Evolutionary conservation across 2,113 vertebrate species (phyloP), one percentile per base, ranked within the genome.

Genomic region (Takifugu flavidus): DNA sequence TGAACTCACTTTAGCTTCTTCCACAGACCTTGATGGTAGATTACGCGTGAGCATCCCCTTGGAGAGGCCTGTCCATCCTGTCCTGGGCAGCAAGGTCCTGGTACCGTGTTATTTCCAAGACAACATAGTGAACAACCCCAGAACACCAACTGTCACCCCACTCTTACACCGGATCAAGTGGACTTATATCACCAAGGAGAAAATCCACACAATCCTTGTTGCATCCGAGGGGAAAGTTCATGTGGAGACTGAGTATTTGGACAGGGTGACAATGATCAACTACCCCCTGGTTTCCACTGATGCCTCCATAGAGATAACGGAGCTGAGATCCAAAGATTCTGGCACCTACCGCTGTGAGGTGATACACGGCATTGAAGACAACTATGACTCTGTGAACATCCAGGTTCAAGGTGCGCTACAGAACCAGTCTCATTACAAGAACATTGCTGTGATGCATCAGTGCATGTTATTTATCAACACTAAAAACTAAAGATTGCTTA

Each of bases 51-150:
- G 95, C 90, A 98, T 99, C 86, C 95, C 97, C 0, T 44, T 91
- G 55, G 91, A 91, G 6, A 83, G 83, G 72, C 91, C 95, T 0
- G 84, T 96, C 62, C 91, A 50, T 25, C 92, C 91, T 55, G 86
- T 92, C 56, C 87, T 99, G 74, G 97, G 96, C 10, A 87, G 86
- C 60, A 93, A 93, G 57, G 73, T 95, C 69, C 89, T 93, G 76
- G 92, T 98, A 69, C 96, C 96, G 0, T 99, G 97, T 68, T 99
- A 98, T 87, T 99, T 96, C 89, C 93, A 92, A 39, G 92, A 96
- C 86, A 93, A 93, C 4, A 83, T 90, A 25, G 85, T 92, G 43
- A 88, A 92, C 0, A 93, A 95, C 74, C 93, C 91, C 34, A 93
- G 90, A 3, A 87, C 92, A 1, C 90, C 91, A 1, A 89, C 88